Percentiles rank a stretch among this genome's conserved stretches.
phyloP scores from a whole-genome alignment of 2,113 vertebrate species.

The Amphiprion ocellaris region DNA sequence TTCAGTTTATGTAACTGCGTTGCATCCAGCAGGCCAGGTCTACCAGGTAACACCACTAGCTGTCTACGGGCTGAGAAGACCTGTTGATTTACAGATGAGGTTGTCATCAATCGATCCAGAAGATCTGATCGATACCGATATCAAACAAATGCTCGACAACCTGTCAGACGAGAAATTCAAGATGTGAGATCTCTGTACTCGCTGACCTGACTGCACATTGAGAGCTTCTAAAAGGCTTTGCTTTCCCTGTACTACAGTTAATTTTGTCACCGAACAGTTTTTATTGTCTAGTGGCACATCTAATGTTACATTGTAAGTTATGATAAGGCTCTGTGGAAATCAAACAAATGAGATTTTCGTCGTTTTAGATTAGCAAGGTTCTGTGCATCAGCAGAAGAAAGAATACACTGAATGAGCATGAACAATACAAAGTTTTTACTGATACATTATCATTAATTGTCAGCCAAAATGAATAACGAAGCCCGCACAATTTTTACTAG shows the following conservation, averaged over 20 bases:
- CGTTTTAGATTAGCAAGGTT: background rate
- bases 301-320: too few species aligned
- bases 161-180: conserved; percentile 10
- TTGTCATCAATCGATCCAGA: background rate
- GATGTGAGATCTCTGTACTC: background rate
- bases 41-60: background rate
- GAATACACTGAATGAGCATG: background rate
- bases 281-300: too few species aligned
- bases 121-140: background rate
- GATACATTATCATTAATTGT: too few species aligned
- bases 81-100: background rate
- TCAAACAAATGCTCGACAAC: background rate
- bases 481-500: too few species aligned
- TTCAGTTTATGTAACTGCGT: background rate
- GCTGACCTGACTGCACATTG: background rate
- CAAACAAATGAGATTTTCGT: background rate
- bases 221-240: too few species aligned
- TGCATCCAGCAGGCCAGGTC: background rate
- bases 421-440: background rate
- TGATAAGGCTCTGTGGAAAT: background rate
- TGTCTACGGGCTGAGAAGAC: background rate
- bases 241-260: too few species aligned
- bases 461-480: too few species aligned
- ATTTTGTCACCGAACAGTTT: too few species aligned
- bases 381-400: background rate